Conservation (phyloP, 2,113 vertebrate genomes). For the Physeter macrocephalus region DNA sequence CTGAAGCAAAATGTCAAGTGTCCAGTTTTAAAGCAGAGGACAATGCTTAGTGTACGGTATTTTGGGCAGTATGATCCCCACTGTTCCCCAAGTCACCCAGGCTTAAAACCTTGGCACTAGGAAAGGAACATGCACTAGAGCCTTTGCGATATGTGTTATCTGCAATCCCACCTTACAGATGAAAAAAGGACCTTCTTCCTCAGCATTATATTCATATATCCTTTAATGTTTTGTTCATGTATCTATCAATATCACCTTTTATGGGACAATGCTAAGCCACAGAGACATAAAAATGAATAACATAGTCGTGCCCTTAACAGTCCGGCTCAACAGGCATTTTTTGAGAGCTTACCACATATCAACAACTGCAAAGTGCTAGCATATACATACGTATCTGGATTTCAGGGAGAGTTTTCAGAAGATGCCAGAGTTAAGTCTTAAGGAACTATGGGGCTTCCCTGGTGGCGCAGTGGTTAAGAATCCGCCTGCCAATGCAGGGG, state of each 20-base stretch:
- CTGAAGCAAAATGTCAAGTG: slow-evolving; percentile 45
- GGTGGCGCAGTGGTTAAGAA: too few species aligned
- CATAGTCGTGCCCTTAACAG: neutral
- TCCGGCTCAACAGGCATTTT: neutral
- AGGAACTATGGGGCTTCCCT: neutral
- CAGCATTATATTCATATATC: neutral
- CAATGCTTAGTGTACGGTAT: neutral
- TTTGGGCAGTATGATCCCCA: neutral
- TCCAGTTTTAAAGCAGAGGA: slow-evolving; percentile 32
- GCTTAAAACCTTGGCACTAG: slow-evolving; percentile 8
- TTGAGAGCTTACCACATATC: neutral
- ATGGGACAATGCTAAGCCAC: neutral
- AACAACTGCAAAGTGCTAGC: neutral
- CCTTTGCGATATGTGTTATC: neutral
- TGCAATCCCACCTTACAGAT: neutral
- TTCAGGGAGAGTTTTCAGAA: slow-evolving; percentile 22
- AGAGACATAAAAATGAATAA: neutral
- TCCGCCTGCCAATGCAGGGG: too few species aligned
- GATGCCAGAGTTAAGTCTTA: slow-evolving; percentile 14
- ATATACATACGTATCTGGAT: neutral
- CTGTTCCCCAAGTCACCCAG: neutral
- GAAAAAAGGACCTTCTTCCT: neutral
- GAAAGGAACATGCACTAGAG: neutral
- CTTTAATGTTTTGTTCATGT: slow-evolving; percentile 8
- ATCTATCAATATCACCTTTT: neutral